These are phyloP conservation scores for Sphenodon punctatus DNA, from an alignment of 2,797 vertebrate species.

Conservation along the genomic window DNA sequence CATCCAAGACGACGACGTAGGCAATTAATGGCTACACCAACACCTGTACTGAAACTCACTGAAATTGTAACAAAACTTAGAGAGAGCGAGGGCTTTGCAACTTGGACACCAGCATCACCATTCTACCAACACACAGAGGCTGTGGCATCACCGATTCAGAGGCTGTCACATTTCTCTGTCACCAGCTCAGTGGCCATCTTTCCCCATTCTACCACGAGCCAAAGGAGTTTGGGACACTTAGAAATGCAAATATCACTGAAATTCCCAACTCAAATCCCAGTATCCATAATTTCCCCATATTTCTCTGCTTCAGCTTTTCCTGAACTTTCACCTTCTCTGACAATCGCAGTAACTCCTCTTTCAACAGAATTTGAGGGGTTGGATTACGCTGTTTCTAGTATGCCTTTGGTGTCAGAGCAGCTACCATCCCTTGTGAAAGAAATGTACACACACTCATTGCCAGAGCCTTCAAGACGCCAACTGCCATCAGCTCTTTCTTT, in stretches of 20 bases:
- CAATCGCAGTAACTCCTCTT: not conserved
- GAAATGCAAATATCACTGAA: not conserved
- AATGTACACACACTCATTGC: not conserved
- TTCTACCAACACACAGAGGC: not conserved
- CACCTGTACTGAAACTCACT: slow-evolving; percentile 1
- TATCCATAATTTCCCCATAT: not conserved
- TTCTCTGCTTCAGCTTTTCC: not conserved
- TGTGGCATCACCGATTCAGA: not conserved
- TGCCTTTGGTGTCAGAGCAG: not conserved
- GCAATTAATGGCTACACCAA: slow-evolving; percentile 31
- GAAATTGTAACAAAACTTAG: not conserved
- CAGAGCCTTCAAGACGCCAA: not conserved
- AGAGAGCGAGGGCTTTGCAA: not conserved
- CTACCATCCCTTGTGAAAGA: accelerated
- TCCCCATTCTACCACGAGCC: not conserved
- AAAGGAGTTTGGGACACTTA: not conserved
- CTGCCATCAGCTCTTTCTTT: not conserved
- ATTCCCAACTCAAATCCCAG: not conserved
- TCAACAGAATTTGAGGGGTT: not conserved
- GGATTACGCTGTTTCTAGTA: not conserved
- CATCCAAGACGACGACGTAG: not conserved
- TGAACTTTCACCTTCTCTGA: slow-evolving; percentile 34
- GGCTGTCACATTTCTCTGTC: not conserved
- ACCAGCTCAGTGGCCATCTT: not conserved
- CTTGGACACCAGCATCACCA: not conserved